Base-by-base conservation (phyloP, 2,888 invertebrate species). In the Chromoteleia sp. region DNA sequence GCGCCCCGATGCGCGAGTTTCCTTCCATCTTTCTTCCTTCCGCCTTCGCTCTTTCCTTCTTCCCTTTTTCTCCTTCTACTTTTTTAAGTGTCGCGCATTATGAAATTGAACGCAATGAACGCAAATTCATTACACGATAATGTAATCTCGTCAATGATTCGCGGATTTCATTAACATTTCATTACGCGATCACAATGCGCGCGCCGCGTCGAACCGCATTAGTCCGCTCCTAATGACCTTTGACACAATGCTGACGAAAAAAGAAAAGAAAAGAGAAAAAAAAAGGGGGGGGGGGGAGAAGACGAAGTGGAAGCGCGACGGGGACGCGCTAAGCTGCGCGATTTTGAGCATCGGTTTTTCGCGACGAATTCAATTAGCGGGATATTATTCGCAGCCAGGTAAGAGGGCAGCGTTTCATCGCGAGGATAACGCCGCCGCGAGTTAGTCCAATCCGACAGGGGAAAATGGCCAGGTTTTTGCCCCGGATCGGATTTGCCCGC, bases 321-420 rank as follows among this genome's bases (percentile, higher is more conserved):
- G 41, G 33, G 25, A 25, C 25, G n/a, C n/a, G n/a, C n/a, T n/a
- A n/a, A n/a, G n/a, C n/a, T n/a, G n/a, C n/a, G n/a, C n/a, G n/a
- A n/a, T n/a, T n/a, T n/a, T n/a, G n/a, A n/a, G n/a, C n/a, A n/a
- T n/a, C 15, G 14, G 41, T 45, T 67, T 65, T 48, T 75, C 54
- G 14, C 65, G n/a, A 39, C 41, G 48, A 58, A 61, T 77, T 77
- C 76, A 77, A 77, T 77, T 68, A 77, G 61, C 68, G n/a, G n/a
- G 61, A 70, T 61, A 77, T 77, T 68, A 68, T 59, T 68, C 19
- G 59, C 59, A 0, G 74, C 19, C 52, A 54, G 63, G 52, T 74
- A 61, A 74, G 54, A 74, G 45, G 19, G 25, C 54, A 43, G 29
- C 41, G 36, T 58, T 75, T 48, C 41, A 58, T 75, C 50, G 58